Conservation (phyloP, 2,888 invertebrate species). For the Eupithecia exiguata region DNA sequence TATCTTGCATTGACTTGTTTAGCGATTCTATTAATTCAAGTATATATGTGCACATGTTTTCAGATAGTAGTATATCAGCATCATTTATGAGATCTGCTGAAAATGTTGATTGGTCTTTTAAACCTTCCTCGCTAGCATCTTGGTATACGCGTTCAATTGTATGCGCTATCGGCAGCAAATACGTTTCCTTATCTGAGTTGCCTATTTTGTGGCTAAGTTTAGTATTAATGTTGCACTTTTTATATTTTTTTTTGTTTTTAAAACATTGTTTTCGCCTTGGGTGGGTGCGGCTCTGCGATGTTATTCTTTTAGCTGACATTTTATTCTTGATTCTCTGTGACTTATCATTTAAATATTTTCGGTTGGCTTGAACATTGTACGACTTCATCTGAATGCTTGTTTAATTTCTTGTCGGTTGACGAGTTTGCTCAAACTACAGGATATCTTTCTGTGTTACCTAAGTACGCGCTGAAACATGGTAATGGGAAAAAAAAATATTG, state of each 20-base stretch:
- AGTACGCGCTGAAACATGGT: neutral
- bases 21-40: constrained; percentile 17
- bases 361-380: constrained; percentile 18
- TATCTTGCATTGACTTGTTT: constrained; percentile 13
- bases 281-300: neutral
- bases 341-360: constrained; percentile 29
- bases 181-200: neutral
- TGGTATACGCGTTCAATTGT: neutral
- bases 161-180: neutral
- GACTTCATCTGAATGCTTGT: constrained; percentile 23
- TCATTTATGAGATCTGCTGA: neutral
- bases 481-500: neutral
- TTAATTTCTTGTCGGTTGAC: constrained; percentile 11
- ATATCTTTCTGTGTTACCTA: neutral
- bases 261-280: neutral
- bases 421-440: constrained; percentile 9
- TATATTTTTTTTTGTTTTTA: neutral
- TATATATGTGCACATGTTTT: constrained; percentile 22
- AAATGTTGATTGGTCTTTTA: neutral
- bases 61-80: neutral
- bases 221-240: neutral
- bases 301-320: constrained; percentile 17
- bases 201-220: neutral
- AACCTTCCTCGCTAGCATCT: neutral
- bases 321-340: constrained; percentile 25